phyloP scores from a whole-genome alignment of 2,113 vertebrate species.

The Thryonomys swinderianus region DNA sequence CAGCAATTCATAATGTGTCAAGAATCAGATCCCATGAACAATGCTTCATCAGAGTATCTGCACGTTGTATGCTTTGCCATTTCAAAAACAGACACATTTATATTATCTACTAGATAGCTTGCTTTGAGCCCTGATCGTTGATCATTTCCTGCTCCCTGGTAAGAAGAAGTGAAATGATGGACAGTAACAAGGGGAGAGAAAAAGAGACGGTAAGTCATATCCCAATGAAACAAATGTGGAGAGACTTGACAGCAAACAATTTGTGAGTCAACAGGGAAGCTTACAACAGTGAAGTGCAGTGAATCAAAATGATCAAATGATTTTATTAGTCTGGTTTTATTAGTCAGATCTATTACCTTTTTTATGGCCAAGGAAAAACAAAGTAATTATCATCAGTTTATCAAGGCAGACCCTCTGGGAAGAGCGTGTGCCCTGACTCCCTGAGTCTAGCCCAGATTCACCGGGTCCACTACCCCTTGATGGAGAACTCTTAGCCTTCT shows the following conservation, averaged over 20 bases:
- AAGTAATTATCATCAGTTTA: conserved; percentile 89
- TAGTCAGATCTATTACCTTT: conserved; percentile 89
- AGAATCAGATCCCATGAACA: neutral
- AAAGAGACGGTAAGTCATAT: conserved; percentile 73
- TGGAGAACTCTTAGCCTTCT: conserved; percentile 48
- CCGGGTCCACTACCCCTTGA: conserved; percentile 65
- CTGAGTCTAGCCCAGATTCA: conserved; percentile 74
- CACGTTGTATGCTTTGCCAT: neutral
- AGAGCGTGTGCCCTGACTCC: conserved; percentile 61
- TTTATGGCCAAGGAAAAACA: conserved; percentile 84
- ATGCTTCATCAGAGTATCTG: conserved; percentile 47
- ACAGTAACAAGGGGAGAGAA: conserved; percentile 71
- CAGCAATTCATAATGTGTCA: neutral
- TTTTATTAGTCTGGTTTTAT: conserved; percentile 91
- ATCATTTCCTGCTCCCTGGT: conserved; percentile 50
- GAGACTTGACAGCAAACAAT: conserved; percentile 87
- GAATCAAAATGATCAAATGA: conserved; percentile 91
- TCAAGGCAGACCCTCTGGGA: conserved; percentile 81
- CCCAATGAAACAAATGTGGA: conserved; percentile 81
- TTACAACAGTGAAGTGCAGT: conserved; percentile 81
- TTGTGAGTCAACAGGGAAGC: conserved; percentile 89
- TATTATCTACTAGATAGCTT: conserved; percentile 19
- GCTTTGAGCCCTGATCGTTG: conserved; percentile 47
- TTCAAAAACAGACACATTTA: conserved; percentile 50
- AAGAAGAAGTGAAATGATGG: conserved; percentile 73